Conservation (phyloP, 2,113 vertebrate genomes). For the Lycaon pictus region DNA sequence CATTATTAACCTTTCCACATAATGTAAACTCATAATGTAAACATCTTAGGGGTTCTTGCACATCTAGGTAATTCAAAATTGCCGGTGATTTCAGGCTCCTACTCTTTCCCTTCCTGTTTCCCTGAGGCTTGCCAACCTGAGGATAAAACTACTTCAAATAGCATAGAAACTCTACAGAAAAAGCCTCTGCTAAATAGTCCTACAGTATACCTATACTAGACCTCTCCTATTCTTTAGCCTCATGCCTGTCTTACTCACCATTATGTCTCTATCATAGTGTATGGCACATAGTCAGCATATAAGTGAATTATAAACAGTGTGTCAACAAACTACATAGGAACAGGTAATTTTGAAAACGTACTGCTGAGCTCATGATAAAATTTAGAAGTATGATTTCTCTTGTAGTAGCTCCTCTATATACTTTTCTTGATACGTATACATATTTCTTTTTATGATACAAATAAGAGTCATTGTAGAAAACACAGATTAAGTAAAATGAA, state of each 20-base stretch:
- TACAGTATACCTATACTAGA: not conserved
- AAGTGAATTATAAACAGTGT: not conserved
- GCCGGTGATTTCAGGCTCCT: not conserved
- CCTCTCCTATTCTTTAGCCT: not conserved
- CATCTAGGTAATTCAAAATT: not conserved
- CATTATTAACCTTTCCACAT: not conserved
- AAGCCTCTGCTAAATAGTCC: not conserved
- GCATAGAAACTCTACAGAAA: not conserved
- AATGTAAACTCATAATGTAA: not conserved
- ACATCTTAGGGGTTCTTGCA: not conserved
- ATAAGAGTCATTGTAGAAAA: slow-evolving; percentile 16
- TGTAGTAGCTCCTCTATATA: not conserved
- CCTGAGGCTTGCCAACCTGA: not conserved
- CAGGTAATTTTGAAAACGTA: not conserved
- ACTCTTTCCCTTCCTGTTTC: not conserved
- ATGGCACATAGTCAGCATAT: not conserved
- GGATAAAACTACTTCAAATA: not conserved
- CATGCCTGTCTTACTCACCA: not conserved
- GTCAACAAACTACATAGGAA: not conserved
- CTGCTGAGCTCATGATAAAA: not conserved
- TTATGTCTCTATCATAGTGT: not conserved
- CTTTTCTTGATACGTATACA: not conserved
- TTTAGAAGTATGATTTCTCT: not conserved
- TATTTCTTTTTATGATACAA: not conserved
- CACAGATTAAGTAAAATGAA: not conserved